Conservation (phyloP, 64 coral and sea anemone species). For the Dendrophyllia cribrosa region DNA sequence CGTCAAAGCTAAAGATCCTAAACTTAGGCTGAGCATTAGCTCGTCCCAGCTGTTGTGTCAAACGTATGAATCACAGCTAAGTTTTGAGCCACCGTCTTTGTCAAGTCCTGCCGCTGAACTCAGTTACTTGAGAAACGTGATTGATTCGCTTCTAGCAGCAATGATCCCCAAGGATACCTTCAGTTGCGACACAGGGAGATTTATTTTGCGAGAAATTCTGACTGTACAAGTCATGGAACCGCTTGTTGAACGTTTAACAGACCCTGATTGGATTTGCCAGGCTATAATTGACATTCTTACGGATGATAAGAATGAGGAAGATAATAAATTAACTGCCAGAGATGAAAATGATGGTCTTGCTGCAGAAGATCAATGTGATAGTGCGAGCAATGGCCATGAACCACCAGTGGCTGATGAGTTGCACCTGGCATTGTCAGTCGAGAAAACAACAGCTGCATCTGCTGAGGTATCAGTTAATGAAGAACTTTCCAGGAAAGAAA, state of each 20-base stretch:
- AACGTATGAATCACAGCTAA: conserved; percentile 84
- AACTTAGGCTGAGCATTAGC: conserved; percentile 56
- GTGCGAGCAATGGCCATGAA: background rate
- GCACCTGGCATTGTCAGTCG: background rate
- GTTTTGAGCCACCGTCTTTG: conserved; percentile 44
- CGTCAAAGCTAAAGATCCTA: conserved; percentile 64
- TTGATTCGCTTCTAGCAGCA: conserved; percentile 72
- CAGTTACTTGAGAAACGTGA: conserved; percentile 87
- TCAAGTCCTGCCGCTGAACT: conserved; percentile 64
- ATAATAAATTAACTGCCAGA: background rate
- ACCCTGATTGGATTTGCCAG: conserved; percentile 86
- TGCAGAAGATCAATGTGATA: background rate
- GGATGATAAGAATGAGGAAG: background rate
- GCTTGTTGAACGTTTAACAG: conserved; percentile 68
- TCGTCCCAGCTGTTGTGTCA: conserved; percentile 60
- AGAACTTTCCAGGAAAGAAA: conserved; percentile 5
- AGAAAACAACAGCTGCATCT: background rate
- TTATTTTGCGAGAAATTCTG: conserved; percentile 95
- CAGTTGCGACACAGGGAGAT: conserved; percentile 84
- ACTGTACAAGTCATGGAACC: conserved; percentile 71
- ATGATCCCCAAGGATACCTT: conserved; percentile 72
- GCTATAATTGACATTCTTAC: conserved; percentile 71
- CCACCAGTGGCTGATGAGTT: background rate
- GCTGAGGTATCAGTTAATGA: background rate
- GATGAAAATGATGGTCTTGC: background rate